Base-by-base conservation (phyloP, 2,888 invertebrate genomes). In the Heliconius hortense region DNA sequence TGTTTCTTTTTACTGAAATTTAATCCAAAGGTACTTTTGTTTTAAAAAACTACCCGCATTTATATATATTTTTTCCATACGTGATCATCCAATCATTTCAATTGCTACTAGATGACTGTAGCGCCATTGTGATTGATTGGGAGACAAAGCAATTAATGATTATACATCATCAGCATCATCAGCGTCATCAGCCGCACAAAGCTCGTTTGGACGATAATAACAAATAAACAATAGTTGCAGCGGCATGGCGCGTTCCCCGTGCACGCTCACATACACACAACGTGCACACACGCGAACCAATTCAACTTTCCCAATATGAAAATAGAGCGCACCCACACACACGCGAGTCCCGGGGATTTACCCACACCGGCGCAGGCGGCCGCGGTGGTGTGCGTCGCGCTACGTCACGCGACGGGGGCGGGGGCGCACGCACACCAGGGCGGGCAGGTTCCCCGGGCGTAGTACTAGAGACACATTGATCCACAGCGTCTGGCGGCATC, bases 381-480 rank as follows among this genome's bases (percentile, higher is more conserved):
- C 10, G 35, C 35, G 35, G 35, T 8, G 35, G 82, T 79, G 81
- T 75, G 75, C 68, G 77, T 75, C 78, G 75, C 69, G 80, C 77
- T 81, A 82, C 84, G 82, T 81, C 79, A 79, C 35, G 35, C 35
- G 35, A 35, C 35, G 35, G 35, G 86, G 80, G 87, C 86, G 63
- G 77, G 76, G 18, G 31, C 26, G 78, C 77, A 78, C 87, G 81
- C 91, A 89, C 89, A 90, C 89, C 76, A 68, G 60, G 77, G 76
- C 78, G 75, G 88, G 88, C 87, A 90, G 89, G 88, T 89, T 89
- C 88, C 90, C 92, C 90, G 90, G 88, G 89, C 93, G 92, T 94
- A 94, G 94, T 94, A 93, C 94, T 94, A 94, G 92, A 93, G 92
- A 94, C 94, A 94, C 94, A 93, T 94, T 94, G 94, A 93, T 93